Conservation (phyloP, 1,140 invertebrate species). For the Diorhabda carinulata region DNA sequence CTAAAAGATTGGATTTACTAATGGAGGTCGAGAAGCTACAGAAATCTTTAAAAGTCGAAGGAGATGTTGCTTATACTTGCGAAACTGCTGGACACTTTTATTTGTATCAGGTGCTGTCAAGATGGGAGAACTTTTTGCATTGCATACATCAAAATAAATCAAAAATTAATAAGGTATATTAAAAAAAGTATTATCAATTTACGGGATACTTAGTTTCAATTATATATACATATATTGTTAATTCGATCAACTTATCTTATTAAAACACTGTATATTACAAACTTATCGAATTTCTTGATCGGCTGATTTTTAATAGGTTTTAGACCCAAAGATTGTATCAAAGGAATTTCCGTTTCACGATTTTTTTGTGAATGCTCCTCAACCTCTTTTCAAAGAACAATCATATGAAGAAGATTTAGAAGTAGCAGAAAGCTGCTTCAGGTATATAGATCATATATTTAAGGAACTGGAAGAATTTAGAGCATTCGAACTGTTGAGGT, state of each 20-base stretch:
- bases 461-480: conserved; percentile 96
- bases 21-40: conserved; percentile 88
- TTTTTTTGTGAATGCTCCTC: conserved; percentile 89
- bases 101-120: conserved; percentile 78
- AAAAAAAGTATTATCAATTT: background rate
- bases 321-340: conserved; percentile 52
- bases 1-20: conserved; percentile 87
- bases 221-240: background rate
- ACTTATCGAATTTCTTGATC: background rate
- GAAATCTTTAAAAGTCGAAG: conserved; percentile 74
- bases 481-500: conserved; percentile 94
- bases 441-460: conserved; percentile 95
- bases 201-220: background rate
- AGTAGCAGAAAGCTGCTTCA: conserved; percentile 89
- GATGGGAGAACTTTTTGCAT: conserved; percentile 73
- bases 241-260: background rate
- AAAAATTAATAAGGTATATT: conserved; percentile 44
- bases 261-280: too few relatives aligned
- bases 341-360: conserved; percentile 89
- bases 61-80: conserved; percentile 96
- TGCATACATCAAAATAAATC: conserved; percentile 50
- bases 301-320: conserved; percentile 35
- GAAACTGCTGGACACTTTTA: conserved; percentile 96
- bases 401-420: conserved; percentile 84
- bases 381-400: conserved; percentile 83